These are phyloP conservation scores for Imbricaverruca yamaguchii DNA, from an alignment of 2,888 invertebrate species.

Conservation along the genomic window DNA sequence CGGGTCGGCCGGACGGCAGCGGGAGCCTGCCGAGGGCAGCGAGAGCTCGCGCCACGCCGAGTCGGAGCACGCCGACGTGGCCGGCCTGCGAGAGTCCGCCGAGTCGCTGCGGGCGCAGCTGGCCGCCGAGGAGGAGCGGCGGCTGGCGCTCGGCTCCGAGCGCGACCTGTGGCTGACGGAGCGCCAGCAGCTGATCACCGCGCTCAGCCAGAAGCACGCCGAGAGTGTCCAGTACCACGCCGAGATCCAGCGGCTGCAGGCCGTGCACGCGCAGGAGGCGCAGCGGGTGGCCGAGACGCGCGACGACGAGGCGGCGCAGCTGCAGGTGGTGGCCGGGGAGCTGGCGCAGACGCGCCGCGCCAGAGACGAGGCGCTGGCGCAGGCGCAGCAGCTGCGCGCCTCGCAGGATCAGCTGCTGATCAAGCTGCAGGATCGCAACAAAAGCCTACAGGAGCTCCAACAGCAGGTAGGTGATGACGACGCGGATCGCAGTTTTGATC, in stretches of 20 bases:
- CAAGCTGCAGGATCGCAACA: conserved; percentile 21
- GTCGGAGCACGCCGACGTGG: background rate
- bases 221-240: conserved; percentile 75
- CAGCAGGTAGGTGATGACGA: conserved; percentile 12
- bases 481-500: background rate
- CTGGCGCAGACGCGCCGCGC: conserved; percentile 25
- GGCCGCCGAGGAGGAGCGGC: conserved; percentile 25
- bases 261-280: background rate
- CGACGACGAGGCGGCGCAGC: conserved; percentile 29
- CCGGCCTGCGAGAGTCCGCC: background rate
- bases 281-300: background rate
- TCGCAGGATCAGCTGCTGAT: conserved; percentile 16
- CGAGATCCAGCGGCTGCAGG: conserved; percentile 66
- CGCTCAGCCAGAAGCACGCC: conserved; percentile 68
- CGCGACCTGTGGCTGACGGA: conserved; percentile 35
- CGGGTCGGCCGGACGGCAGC: background rate
- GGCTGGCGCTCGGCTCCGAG: conserved; percentile 22
- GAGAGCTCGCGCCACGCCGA: background rate
- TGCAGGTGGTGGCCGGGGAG: conserved; percentile 23
- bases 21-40: background rate
- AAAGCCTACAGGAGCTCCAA: conserved; percentile 20
- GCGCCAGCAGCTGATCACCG: conserved; percentile 42
- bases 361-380: conserved; percentile 21
- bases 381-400: background rate
- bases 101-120: conserved; percentile 20